These are phyloP conservation scores for Acipenser transmontanus DNA, from an alignment of 2,797 vertebrate species.

Conservation along the genomic window DNA sequence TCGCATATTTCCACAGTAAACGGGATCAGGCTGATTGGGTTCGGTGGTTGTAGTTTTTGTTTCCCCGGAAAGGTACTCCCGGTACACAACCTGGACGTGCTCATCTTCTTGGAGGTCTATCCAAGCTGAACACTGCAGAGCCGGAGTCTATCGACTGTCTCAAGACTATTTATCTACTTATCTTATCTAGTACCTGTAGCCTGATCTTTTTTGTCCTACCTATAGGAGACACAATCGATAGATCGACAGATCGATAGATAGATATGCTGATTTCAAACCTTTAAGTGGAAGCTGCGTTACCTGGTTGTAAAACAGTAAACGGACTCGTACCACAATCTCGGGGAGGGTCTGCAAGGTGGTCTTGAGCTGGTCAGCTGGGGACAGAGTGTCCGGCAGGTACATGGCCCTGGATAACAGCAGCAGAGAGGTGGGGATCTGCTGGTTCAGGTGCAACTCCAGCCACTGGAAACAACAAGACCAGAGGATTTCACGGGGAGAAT, in stretches of 20 bases:
- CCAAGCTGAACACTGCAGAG: no score
- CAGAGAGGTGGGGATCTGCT: constrained; percentile 93
- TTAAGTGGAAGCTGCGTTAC: background rate
- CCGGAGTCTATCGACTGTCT: no score
- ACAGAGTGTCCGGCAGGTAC: constrained; percentile 94
- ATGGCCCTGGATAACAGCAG: constrained; percentile 92
- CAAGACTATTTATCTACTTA: no score
- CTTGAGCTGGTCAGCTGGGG: constrained; percentile 93
- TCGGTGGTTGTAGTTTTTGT: no score
- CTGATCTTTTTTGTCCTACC: no score
- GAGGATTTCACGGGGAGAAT: no score
- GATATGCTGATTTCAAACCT: background rate
- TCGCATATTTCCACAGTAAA: no score
- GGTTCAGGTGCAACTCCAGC: constrained; percentile 92
- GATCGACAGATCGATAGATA: background rate
- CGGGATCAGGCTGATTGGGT: no score
- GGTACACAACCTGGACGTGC: no score
- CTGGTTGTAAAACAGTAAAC: background rate
- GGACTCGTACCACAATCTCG: constrained; percentile 78
- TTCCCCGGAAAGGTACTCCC: no score
- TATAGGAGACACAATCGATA: background rate
- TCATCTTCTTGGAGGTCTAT: no score
- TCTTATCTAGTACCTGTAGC: no score
- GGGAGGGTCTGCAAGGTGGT: constrained; percentile 90
- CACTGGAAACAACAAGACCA: constrained; percentile 58